A percentile compares a stretch with the other conserved stretches of the same genome.
Conservation (phyloP, 2,888 invertebrate species). For the Lochmaea crataegi region DNA sequence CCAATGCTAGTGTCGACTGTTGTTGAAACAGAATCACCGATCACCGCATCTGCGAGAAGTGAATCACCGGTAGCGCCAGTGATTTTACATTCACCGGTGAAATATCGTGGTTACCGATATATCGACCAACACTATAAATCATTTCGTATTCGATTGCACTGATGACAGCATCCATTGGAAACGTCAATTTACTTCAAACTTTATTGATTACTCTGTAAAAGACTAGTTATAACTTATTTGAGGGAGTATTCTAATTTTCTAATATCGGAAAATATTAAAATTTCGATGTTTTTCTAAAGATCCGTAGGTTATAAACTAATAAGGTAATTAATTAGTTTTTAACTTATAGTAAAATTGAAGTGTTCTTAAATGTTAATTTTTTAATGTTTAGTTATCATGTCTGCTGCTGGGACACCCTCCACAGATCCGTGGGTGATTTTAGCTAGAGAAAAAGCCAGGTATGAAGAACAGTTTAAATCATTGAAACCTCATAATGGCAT, state of each 20-base stretch:
- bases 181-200: slow-evolving; percentile 22
- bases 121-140: too few species aligned
- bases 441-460: slow-evolving; percentile 87
- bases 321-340: slow-evolving; percentile 6
- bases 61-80: too few species aligned
- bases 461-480: slow-evolving; percentile 91
- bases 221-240: slow-evolving; percentile 40
- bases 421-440: slow-evolving; percentile 89
- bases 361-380: background rate
- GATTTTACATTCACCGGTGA: too few species aligned
- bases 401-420: slow-evolving; percentile 63
- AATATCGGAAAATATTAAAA: slow-evolving; percentile 8
- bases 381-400: slow-evolving; percentile 53
- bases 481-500: slow-evolving; percentile 88
- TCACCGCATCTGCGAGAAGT: too few species aligned
- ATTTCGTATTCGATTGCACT: background rate
- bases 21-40: too few species aligned
- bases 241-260: slow-evolving; percentile 42
- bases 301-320: background rate
- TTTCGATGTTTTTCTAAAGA: slow-evolving; percentile 26
- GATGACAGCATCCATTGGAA: background rate
- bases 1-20: too few species aligned
- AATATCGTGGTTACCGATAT: too few species aligned
- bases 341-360: background rate
- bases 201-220: slow-evolving; percentile 42